Evolutionary conservation across 2,888 invertebrate species (phyloP).

Genomic region (Rapana venosa): DNA sequence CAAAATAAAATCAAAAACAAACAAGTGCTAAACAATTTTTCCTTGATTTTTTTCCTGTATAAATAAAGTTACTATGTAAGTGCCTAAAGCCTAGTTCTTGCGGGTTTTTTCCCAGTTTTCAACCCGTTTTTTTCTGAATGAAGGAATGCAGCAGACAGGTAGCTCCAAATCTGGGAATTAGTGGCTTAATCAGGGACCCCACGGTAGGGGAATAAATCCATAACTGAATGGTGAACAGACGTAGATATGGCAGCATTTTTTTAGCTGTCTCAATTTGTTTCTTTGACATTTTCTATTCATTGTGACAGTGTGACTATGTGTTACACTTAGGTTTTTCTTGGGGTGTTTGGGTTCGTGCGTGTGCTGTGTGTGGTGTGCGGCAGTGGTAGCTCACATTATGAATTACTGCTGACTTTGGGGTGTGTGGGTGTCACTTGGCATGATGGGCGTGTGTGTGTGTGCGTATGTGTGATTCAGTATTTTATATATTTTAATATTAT

Average conservation of each 20-base stretch:
- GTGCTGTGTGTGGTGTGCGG: conserved; percentile 3
- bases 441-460: background rate
- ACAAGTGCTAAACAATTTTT: too few relatives aligned
- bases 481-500: too few relatives aligned
- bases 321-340: background rate
- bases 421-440: background rate
- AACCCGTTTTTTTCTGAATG: background rate
- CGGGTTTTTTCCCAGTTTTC: background rate
- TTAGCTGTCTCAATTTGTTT: background rate
- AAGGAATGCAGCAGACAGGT: conserved; percentile 21
- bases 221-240: background rate
- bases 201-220: background rate
- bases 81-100: background rate
- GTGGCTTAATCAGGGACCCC: conserved; percentile 3
- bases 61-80: background rate
- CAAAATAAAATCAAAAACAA: too few relatives aligned
- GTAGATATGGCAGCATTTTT: background rate
- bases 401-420: background rate
- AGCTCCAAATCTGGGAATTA: background rate
- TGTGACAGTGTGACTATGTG: background rate
- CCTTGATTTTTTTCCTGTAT: too few relatives aligned
- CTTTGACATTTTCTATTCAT: too few relatives aligned
- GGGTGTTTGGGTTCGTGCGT: background rate
- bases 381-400: background rate
- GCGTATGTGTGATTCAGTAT: background rate